Base-by-base conservation (phyloP, 2,797 vertebrate genomes). In the Lagocephalus sceleratus region DNA sequence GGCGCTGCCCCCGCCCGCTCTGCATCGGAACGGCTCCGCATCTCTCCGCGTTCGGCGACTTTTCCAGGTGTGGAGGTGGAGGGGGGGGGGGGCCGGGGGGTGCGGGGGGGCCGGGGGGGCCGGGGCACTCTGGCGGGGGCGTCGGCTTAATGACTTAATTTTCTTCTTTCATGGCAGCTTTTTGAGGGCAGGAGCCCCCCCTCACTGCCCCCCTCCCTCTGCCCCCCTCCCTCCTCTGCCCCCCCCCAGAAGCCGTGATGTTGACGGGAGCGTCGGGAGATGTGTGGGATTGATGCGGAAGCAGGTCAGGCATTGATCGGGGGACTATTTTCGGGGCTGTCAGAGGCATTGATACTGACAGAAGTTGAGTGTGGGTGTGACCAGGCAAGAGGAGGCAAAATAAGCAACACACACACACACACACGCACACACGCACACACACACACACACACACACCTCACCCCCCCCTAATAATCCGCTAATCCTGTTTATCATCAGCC, bases 401-500 rank as follows among this genome's bases (percentile, higher is more conserved):
- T 9, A 58, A 55, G 53, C 64, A 71, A 32, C n/a, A n/a, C n/a
- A n/a, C n/a, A n/a, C n/a, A 75, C 26, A 73, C 53, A 70, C 65
- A 57, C 54, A 32, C 69, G 66, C 59, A 57, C 72, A 78, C 71
- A 71, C 68, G 47, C 19, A 35, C 62, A 57, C 59, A 40, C 39
- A 17, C 62, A 55, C 59, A 40, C 39, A 17, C 69, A 69, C 73
- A 79, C 77, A 79, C 78, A 80, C 84, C 83, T 78, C 85, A 84
- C 68, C 81, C 80, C 76, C 74, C 71, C 79, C 85, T 88, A 89
- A 86, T 89, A 88, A 88, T 88, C 85, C 84, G 50, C 83, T 89
- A 89, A 88, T 88, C 86, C 86, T 86, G 86, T 89, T 89, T 87
- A 88, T 86, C 84, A 88, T 86, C 85, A 84, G 76, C 83, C 85